Evolutionary conservation across 2,113 vertebrate genomes (phyloP), one percentile per base, ranked within the genome.

Genomic region (Petroica traversi): DNA sequence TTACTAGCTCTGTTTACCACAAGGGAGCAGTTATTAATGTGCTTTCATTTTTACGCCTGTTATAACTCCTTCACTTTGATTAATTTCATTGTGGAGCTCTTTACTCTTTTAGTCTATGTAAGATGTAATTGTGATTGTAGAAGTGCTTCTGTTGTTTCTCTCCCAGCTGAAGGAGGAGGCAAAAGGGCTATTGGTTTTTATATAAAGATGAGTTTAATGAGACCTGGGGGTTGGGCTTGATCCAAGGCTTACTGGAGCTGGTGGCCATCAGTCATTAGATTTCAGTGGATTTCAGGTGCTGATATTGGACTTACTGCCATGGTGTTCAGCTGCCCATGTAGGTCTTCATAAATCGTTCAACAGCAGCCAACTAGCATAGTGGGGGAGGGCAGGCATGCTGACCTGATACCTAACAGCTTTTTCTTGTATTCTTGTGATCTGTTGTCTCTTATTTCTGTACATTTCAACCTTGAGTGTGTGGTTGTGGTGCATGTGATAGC

Each of bases 51-150:
- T 95, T 72, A 93, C 84, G 75, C 61, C 84, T 81, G n/a, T 95
- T 94, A 90, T 71, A 86, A 94, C 82, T 94, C 84, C 93, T 96
- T 97, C 86, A 84, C 46, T 94, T 97, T 95, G 97, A 97, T 97
- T 96, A 95, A 97, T 97, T 93, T 96, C 34, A 48, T 64, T 72
- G 82, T 82, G 81, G 85, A 88, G 86, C 72, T 86, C 63, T 96
- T 79, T 61, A 85, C 48, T 95, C 66, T 93, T 90, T 61, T 64
- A 80, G 84, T 45, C 52, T 63, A 71, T 36, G 4, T 61, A 52
- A 92, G 76, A 82, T 89, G 24, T 49, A 83, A 84, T 79, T 62
- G 78, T 92, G 82, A 78, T 78, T 77, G 74, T 95, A 74, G 84
- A 76, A 95, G 59, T 54, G 54, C 89, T 97, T 89, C 68, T 14